Conservation (phyloP, 2,888 invertebrate genomes). For the Leptarthrus brevirostris region DNA sequence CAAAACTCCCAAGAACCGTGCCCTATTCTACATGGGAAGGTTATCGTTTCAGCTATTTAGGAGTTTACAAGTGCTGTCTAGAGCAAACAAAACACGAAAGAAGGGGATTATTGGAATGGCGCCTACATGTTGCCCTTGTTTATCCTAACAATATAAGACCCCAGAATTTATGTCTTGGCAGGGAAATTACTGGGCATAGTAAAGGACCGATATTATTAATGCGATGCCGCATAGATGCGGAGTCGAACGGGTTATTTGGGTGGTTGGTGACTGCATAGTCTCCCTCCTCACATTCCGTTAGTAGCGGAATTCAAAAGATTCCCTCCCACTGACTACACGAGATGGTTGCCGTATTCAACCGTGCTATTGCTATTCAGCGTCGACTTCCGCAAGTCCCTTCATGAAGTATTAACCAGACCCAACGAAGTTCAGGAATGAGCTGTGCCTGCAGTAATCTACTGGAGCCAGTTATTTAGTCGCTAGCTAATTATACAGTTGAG, state of each 20-base stretch:
- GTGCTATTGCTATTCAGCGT: conserved; percentile 17
- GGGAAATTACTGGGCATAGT: conserved; percentile 6
- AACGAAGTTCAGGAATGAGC: conserved; percentile 14
- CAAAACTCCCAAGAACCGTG: too few species aligned
- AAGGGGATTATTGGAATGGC: not conserved
- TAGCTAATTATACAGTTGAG: conserved; percentile 15
- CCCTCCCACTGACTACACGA: too few species aligned
- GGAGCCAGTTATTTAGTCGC: conserved; percentile 4
- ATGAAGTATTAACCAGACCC: conserved; percentile 23
- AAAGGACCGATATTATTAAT: conserved; percentile 14
- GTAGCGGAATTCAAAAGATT: too few species aligned
- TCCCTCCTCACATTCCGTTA: too few species aligned
- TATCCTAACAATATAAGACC: not conserved
- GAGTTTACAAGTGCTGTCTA: not conserved
- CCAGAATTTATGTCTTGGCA: conserved; percentile 13
- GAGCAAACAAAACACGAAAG: not conserved
- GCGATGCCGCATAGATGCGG: not conserved
- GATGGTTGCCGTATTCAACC: conserved; percentile 3
- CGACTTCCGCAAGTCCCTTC: conserved; percentile 16
- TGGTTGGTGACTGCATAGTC: too few species aligned
- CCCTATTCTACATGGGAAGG: too few species aligned
- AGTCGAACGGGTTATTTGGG: too few species aligned
- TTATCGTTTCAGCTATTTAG: too few species aligned
- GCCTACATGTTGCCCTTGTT: conserved; percentile 24
- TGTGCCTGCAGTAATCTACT: not conserved